A percentile compares a stretch with the other conserved stretches of the same genome.
Evolutionary conservation across 2,888 invertebrate species (phyloP).

Genomic region (Sminthurinus aureus): DNA sequence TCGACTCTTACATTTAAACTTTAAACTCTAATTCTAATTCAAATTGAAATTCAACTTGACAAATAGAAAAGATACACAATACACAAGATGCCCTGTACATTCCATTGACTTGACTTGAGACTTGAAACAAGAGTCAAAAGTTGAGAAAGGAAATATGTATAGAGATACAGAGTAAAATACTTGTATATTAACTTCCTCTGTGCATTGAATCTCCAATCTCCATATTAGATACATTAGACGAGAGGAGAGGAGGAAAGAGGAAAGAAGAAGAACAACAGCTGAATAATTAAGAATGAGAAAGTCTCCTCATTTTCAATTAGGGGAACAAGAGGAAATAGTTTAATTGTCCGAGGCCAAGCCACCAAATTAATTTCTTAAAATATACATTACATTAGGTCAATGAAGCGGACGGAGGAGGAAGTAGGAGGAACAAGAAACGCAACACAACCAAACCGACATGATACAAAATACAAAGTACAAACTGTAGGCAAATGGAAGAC

Average conservation of each 20-base stretch:
- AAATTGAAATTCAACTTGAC: background rate
- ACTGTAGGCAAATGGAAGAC: too few species aligned
- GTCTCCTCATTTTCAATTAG: conserved; percentile 34
- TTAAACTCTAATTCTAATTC: background rate
- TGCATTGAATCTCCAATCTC: background rate
- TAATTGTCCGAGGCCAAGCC: conserved; percentile 16
- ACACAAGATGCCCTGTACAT: background rate
- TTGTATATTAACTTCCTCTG: background rate
- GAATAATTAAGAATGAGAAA: background rate
- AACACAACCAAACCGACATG: background rate
- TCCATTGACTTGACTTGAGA: background rate
- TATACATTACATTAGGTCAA: conserved; percentile 30
- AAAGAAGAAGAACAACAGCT: too few species aligned
- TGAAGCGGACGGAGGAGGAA: conserved; percentile 11
- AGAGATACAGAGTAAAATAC: too few species aligned
- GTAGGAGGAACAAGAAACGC: background rate
- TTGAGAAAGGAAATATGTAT: too few species aligned
- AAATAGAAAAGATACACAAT: too few species aligned
- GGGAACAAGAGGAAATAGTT: conserved; percentile 30
- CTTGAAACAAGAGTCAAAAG: background rate
- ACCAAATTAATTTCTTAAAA: conserved; percentile 35
- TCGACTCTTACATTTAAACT: background rate
- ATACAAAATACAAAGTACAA: too few species aligned
- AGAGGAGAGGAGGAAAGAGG: too few species aligned
- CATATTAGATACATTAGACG: background rate